Base-by-base conservation (phyloP, 2,113 vertebrate species). In the Poicephalus meyeri region DNA sequence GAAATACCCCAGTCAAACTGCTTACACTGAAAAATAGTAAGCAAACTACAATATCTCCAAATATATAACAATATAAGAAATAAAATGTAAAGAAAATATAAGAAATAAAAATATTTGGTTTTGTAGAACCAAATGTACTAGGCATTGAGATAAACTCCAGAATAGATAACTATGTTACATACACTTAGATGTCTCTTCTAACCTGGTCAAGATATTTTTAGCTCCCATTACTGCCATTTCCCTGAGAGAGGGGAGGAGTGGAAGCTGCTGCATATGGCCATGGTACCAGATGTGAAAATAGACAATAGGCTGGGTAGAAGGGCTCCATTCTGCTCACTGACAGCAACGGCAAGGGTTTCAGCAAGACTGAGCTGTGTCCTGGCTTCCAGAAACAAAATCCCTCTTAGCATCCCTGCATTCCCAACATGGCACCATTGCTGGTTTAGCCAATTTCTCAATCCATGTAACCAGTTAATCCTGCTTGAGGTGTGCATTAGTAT, bases 241-340 rank as follows among this genome's bases (percentile, higher is more conserved):
- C 29, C 60, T 18, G 9, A 35, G 49, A 0, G 0, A 64, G 28
- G 12, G 0, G 4, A 69, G 23, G n/a, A 63, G 13, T 20, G 69
- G 28, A 35, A 69, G 23, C 56, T 47, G 53, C 58, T 70, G 23
- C 33, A 15, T 0, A 1, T 52, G 80, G 25, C 37, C 15, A 0
- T 20, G 63, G 15, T 5, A 4, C 35, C 19, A 24, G 37, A 35
- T 21, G 35, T 72, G 65, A 52, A 17, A 49, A 3, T 10, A 63
- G 31, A 17, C 1, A 5, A 25, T 28, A 81, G 42, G 6, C 20
- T 7, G 2, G 24, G 29, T 29, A 6, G 5, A 1, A 89, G 46
- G 49, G 24, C 18, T 55, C n/a, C 0, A 0, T 83, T 63, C 66
- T 56, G 19, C 87, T n/a, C 1, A 0, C 70, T 47, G n/a, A 13